These are phyloP conservation scores for Ariopsis seemanni DNA, from an alignment of 2,113 vertebrate species.

Conservation along the genomic window DNA sequence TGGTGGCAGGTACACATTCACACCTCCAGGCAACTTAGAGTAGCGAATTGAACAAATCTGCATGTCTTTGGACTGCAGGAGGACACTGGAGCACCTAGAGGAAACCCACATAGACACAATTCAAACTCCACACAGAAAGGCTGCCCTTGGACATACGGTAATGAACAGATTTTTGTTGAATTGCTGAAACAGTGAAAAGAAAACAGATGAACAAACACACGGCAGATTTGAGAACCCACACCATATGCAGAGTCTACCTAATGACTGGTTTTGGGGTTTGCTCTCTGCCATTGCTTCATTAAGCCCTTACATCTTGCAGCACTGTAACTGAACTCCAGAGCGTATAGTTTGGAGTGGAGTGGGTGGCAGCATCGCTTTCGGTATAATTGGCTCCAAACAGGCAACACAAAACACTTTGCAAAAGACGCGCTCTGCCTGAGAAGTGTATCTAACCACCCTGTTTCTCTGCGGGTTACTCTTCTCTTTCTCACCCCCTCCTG, in stretches of 20 bases:
- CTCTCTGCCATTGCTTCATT: constrained; percentile 39
- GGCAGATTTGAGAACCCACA: constrained; percentile 16
- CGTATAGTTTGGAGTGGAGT: constrained; percentile 19
- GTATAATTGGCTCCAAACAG: constrained; percentile 21
- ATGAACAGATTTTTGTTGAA: constrained; percentile 18
- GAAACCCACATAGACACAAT: too few species aligned
- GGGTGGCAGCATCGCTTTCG: not conserved
- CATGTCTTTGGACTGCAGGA: too few species aligned
- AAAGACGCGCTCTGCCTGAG: not conserved
- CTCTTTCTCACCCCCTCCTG: constrained; percentile 12
- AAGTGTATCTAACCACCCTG: constrained; percentile 3
- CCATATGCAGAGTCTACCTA: constrained; percentile 37
- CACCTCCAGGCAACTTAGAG: too few species aligned
- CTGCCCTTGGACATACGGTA: constrained; percentile 17
- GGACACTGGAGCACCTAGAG: too few species aligned
- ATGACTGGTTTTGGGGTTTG: constrained; percentile 33
- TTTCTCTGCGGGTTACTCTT: constrained; percentile 11
- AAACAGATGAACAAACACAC: constrained; percentile 13
- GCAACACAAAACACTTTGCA: not conserved
- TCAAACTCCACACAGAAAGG: too few species aligned
- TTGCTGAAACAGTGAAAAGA: constrained; percentile 10
- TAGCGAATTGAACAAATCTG: too few species aligned
- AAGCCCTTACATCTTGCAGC: constrained; percentile 26
- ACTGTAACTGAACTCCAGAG: constrained; percentile 9
- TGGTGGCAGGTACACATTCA: too few species aligned